phyloP scores from a whole-genome alignment of 2,888 invertebrate species.

The Cylloceria caligata region DNA sequence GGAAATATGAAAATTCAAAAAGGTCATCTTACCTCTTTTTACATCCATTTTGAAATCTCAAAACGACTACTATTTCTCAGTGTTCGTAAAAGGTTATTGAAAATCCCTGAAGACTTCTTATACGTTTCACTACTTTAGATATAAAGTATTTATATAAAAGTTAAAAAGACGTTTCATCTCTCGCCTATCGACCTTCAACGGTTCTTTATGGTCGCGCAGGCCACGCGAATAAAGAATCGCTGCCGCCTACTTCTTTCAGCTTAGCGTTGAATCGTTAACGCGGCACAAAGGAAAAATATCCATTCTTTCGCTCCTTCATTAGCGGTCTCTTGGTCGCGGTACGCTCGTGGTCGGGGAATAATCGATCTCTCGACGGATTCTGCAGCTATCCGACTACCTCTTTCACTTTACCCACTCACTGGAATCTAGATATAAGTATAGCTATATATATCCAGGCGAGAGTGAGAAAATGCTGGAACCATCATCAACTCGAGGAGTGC shows the following conservation, averaged over 20 bases:
- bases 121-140: neutral
- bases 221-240: conserved; percentile 52
- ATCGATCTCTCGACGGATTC: conserved; percentile 57
- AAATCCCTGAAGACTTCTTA: conserved; percentile 18
- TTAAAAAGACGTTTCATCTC: conserved; percentile 32
- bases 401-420: conserved; percentile 25
- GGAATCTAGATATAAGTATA: neutral
- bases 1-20: neutral
- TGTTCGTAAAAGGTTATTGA: conserved; percentile 16
- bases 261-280: conserved; percentile 58
- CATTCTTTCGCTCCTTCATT: conserved; percentile 58
- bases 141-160: conserved; percentile 10
- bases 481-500: conserved; percentile 39
- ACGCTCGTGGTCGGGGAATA: conserved; percentile 55
- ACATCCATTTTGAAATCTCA: neutral
- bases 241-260: conserved; percentile 43
- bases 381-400: conserved; percentile 27
- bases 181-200: conserved; percentile 50
- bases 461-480: conserved; percentile 22
- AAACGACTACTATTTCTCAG: neutral
- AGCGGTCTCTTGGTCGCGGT: conserved; percentile 42
- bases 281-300: conserved; percentile 54
- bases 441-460: neutral
- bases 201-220: conserved; percentile 38
- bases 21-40: neutral